phyloP scores from a whole-genome alignment of 2,797 vertebrate genomes.

The Rhinoraja longicauda region DNA sequence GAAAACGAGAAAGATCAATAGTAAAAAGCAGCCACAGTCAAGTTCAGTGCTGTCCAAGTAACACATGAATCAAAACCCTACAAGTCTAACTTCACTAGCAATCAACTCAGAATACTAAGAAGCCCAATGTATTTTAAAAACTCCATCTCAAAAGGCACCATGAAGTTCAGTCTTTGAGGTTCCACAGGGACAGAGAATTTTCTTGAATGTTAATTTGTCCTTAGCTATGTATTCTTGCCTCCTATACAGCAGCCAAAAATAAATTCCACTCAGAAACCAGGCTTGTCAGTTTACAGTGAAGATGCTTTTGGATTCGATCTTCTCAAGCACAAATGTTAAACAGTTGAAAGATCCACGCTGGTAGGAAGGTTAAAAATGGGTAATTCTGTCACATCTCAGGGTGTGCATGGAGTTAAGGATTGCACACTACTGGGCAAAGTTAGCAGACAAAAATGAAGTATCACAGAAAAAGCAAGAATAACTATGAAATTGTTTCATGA shows the following conservation, averaged over 20 bases:
- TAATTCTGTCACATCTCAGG: background rate
- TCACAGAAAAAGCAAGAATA: background rate
- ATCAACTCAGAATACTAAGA: background rate
- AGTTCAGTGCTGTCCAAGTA: background rate
- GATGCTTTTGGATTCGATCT: background rate
- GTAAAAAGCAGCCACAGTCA: background rate
- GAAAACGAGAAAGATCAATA: background rate
- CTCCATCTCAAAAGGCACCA: background rate
- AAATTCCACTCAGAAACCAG: background rate
- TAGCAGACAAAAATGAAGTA: conserved; percentile 10
- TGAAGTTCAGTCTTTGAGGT: background rate
- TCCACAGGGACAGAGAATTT: background rate
- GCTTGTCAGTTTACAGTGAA: background rate
- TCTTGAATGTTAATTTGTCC: background rate
- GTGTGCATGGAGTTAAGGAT: background rate
- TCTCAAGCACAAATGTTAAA: background rate
- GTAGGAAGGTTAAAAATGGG: background rate
- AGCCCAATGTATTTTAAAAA: background rate
- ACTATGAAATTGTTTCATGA: conserved; percentile 13
- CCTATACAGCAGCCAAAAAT: background rate
- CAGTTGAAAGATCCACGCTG: background rate
- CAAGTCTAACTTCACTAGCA: background rate
- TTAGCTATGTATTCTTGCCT: background rate
- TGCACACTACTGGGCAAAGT: conserved; percentile 14
- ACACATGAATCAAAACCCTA: background rate